Evolutionary conservation across 23 tunicate species (phyloP).

Genomic region (Ascidia mentula): DNA sequence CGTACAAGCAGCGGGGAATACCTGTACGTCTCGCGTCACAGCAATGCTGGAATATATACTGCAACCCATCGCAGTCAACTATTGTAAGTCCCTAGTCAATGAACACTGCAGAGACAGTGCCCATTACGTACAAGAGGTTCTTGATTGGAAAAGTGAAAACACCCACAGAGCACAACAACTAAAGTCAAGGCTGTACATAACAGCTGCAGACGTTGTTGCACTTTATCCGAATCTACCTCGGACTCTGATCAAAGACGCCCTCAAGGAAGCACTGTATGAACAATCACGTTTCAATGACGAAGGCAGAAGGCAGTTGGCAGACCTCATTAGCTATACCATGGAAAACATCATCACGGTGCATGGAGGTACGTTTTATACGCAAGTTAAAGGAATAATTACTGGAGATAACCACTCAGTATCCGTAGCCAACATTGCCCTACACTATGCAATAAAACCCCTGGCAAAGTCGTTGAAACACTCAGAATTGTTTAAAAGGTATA

Average conservation of each 20-base stretch:
- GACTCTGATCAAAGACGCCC: not conserved
- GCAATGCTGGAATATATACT: not conserved
- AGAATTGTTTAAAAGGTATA: not conserved
- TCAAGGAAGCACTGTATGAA: not conserved
- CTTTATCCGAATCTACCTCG: not conserved
- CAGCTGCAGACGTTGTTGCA: not conserved
- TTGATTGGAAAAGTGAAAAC: not conserved
- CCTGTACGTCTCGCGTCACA: not conserved
- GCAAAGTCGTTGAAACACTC: not conserved
- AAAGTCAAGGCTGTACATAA: not conserved
- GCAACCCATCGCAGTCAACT: not conserved
- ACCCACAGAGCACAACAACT: not conserved
- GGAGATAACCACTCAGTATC: not conserved
- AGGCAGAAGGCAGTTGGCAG: not conserved
- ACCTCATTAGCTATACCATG: not conserved
- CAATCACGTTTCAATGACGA: not conserved
- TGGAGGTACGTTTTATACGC: not conserved
- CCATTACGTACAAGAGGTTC: not conserved
- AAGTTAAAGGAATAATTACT: not conserved
- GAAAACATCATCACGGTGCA: not conserved
- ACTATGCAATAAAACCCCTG: not conserved
- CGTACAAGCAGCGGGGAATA: constrained; percentile 10
- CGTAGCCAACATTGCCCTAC: not conserved
- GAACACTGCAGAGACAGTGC: constrained; percentile 2
- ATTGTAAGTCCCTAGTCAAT: not conserved